These are phyloP conservation scores for Ceratitis capitata DNA, from an alignment of 1,140 invertebrate genomes.

Conservation along the genomic window DNA sequence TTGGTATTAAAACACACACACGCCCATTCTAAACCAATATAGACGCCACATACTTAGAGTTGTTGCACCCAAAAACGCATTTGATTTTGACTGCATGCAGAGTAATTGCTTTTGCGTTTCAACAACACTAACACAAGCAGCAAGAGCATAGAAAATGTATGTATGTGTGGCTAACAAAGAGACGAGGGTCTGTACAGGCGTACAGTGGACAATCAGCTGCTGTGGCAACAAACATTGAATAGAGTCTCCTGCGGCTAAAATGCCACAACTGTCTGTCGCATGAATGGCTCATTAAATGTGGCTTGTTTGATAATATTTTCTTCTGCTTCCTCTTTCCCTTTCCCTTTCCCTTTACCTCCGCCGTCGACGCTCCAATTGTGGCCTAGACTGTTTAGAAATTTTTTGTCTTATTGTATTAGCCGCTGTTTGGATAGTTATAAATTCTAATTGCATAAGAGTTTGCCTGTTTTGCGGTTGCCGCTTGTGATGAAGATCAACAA, in stretches of 20 bases:
- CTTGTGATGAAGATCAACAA: neutral
- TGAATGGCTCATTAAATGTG: neutral
- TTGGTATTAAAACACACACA: neutral
- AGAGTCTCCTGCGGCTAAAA: constrained; percentile 18
- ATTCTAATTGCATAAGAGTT: neutral
- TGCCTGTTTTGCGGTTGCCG: neutral
- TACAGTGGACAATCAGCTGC: neutral
- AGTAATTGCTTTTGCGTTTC: constrained; percentile 15
- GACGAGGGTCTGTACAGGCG: neutral
- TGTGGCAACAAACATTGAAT: neutral
- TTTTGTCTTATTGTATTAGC: neutral
- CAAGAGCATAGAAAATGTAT: neutral
- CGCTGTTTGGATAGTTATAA: neutral
- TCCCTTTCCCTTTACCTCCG: no score
- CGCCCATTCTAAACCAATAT: no score
- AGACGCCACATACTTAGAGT: neutral
- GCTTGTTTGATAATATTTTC: neutral
- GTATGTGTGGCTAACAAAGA: no score
- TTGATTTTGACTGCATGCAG: constrained; percentile 22
- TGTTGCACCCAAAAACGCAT: neutral
- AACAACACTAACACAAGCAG: neutral
- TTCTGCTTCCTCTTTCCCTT: no score
- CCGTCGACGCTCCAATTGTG: no score
- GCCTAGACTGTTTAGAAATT: neutral
- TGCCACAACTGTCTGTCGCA: constrained; percentile 35